phyloP scores from a whole-genome alignment of 2,888 invertebrate species.

The Terebella lapidaria region DNA sequence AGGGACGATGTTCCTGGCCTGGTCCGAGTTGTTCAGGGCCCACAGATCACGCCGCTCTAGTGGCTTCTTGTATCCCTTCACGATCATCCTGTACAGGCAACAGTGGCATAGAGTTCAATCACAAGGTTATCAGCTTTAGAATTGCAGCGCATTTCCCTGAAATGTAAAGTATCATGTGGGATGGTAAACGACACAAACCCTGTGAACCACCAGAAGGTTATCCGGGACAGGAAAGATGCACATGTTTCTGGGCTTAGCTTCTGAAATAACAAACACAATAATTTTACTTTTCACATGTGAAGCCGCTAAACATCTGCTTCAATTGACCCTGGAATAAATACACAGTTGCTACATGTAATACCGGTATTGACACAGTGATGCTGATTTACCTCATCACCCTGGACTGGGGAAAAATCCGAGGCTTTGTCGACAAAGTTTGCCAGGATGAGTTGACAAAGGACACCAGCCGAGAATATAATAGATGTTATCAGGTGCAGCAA shows the following conservation, averaged over 20 bases:
- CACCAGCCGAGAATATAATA: too few relatives aligned
- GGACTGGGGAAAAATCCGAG: not conserved
- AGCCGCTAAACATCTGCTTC: too few relatives aligned
- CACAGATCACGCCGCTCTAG: slow-evolving; percentile 79
- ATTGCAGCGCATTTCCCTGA: too few relatives aligned
- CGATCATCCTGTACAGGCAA: slow-evolving; percentile 60
- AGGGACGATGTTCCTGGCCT: slow-evolving; percentile 73
- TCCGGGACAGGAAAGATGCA: slow-evolving; percentile 47
- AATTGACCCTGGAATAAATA: too few relatives aligned
- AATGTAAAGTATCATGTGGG: too few relatives aligned
- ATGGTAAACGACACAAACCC: too few relatives aligned
- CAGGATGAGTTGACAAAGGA: slow-evolving; percentile 16
- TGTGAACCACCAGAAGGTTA: slow-evolving; percentile 50
- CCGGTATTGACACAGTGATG: too few relatives aligned
- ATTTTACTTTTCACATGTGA: too few relatives aligned
- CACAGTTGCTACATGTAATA: too few relatives aligned
- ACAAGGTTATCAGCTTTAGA: not conserved
- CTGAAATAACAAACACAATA: slow-evolving; percentile 25
- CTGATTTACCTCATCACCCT: not conserved
- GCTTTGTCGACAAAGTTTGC: slow-evolving; percentile 20
- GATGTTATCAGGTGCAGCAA: too few relatives aligned
- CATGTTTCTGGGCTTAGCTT: slow-evolving; percentile 44
- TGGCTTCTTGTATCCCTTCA: slow-evolving; percentile 78
- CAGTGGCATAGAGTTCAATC: not conserved
- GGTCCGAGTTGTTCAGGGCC: slow-evolving; percentile 80